Evolutionary conservation across 2,113 vertebrate species (phyloP), one percentile per base, ranked within the genome.

Genomic region (Paratilapia polleni): DNA sequence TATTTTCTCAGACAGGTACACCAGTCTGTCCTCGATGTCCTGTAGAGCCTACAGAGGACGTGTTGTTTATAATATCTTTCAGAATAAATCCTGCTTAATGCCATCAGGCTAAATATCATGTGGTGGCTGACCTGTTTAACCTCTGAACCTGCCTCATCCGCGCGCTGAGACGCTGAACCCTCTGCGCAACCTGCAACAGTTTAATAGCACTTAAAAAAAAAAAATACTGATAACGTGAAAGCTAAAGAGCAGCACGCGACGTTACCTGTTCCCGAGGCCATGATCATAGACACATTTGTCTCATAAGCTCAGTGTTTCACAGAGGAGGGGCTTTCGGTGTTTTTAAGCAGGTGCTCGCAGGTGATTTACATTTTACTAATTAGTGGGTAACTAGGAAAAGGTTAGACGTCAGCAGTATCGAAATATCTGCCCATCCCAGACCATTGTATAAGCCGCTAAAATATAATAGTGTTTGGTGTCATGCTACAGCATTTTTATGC

Each of bases 181-280:
- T 70, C 82, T 57, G 61, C 4, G 28, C 43, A 20, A 81, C 47
- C 87, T 92, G 59, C 0, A 86, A 13, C 43, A 8, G 26, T 36
- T 88, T 58, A 0, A 54, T 20, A 86, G 54, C 26, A 31, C 1
- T n/a, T n/a, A 31, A 1, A 61, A 10, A 47, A 47, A n/a, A 58
- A 5, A 73, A 47, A 11, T 6, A 7, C 26, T 52, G 4, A 54
- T 8, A 54, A 54, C 11, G 4, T 31, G 6, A 73, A 34, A 54
- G 7, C 11, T 54, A 26, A 10, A n/a, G 19, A 6, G 6, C 17
- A 73, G 26, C 47, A 54, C 6, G 24, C 0, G 2, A 14, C 26
- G 6, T 70, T 84, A 70, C 82, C 94, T 87, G 76, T 24, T 13
- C 62, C 19, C 0, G 90, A 87, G 0, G 88, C 80, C 93, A 94